Conservation (phyloP, 2,888 invertebrate genomes). For the Pinctada fucata region DNA sequence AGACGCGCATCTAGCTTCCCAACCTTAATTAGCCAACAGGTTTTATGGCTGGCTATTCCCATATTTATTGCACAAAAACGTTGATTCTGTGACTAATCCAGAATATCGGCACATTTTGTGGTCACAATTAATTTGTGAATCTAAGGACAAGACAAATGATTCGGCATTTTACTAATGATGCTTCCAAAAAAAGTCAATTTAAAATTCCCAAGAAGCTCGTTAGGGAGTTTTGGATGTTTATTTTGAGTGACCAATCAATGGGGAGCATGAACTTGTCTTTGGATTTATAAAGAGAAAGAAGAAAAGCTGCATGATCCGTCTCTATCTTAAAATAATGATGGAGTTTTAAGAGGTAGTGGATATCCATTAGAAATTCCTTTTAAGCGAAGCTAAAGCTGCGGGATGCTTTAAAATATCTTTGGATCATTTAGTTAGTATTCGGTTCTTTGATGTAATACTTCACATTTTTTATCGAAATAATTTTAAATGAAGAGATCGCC, state of each 20-base stretch:
- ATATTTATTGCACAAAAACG: slow-evolving; percentile 6
- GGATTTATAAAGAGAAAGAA: too few relatives aligned
- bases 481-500: too few relatives aligned
- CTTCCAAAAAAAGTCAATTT: slow-evolving; percentile 3
- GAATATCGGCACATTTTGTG: slow-evolving; percentile 3
- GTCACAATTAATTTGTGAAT: slow-evolving; percentile 18
- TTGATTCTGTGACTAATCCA: slow-evolving; percentile 14
- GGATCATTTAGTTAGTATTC: too few relatives aligned
- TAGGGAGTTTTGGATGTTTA: neutral
- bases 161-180: slow-evolving; percentile 6
- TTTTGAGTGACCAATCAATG: neutral
- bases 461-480: too few relatives aligned
- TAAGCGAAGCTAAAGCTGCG: too few relatives aligned
- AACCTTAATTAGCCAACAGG: slow-evolving; percentile 5
- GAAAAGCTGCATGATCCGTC: too few relatives aligned
- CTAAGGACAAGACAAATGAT: slow-evolving; percentile 10
- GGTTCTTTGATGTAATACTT: too few relatives aligned
- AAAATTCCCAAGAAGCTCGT: neutral
- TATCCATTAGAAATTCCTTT: too few relatives aligned
- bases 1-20: neutral
- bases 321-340: too few relatives aligned
- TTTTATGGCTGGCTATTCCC: neutral
- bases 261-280: too few relatives aligned
- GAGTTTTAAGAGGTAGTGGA: too few relatives aligned
- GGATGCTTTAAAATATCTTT: too few relatives aligned